Conservation (phyloP, 2,113 vertebrate species). For the Fregetta grallaria region DNA sequence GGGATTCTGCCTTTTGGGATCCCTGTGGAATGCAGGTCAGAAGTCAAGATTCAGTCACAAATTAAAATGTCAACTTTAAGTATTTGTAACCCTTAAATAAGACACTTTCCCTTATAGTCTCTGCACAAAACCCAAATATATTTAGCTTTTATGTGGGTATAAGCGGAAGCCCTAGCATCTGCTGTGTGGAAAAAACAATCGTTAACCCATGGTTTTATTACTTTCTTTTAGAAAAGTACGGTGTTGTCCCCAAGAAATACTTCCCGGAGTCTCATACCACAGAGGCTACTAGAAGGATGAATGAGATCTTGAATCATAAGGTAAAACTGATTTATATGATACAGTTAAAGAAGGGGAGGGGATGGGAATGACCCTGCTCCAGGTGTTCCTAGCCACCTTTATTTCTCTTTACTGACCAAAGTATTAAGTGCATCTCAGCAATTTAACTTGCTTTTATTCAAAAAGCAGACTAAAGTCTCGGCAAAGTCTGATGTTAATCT, state of each 20-base stretch:
- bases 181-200: background rate
- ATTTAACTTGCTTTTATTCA: background rate
- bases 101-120: background rate
- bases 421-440: background rate
- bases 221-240: conserved; percentile 88
- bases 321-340: conserved; percentile 57
- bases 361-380: background rate
- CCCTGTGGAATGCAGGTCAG: background rate
- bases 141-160: background rate
- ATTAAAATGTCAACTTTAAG: background rate
- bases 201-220: background rate
- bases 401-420: background rate
- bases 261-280: conserved; percentile 96
- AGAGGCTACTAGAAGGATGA: conserved; percentile 95
- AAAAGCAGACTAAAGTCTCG: background rate
- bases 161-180: background rate
- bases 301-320: conserved; percentile 97
- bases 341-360: background rate
- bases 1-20: background rate
- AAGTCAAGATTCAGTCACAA: background rate
- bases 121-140: background rate
- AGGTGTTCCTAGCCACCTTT: background rate
- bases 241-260: conserved; percentile 94
- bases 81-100: background rate
- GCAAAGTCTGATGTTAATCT: background rate